Evolutionary conservation across 2,888 invertebrate species (phyloP).

Genomic region (Beris chalybata): DNA sequence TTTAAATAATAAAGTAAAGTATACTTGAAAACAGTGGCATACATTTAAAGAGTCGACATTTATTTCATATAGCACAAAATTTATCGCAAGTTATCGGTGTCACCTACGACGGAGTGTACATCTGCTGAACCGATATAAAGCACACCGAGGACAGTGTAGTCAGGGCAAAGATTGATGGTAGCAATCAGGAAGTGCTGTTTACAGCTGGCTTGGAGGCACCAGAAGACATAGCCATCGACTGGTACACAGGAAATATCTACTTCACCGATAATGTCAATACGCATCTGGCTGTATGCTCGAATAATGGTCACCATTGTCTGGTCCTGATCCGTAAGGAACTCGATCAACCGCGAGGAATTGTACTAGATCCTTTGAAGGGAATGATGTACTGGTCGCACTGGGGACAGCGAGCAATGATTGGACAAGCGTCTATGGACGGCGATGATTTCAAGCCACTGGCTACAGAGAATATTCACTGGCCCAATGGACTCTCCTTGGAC

Average conservation of each 20-base stretch:
- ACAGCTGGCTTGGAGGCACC: too few species aligned
- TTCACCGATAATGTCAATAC: too few species aligned
- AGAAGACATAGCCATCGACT: too few species aligned
- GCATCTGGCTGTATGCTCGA: constrained; percentile 71
- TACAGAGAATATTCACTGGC: constrained; percentile 68
- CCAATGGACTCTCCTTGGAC: constrained; percentile 86
- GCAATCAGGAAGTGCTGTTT: too few species aligned
- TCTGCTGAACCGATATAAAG: too few species aligned
- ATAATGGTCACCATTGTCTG: constrained; percentile 68
- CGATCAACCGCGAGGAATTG: constrained; percentile 70
- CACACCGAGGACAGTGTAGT: too few species aligned
- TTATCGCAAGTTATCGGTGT: too few species aligned
- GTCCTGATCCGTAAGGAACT: constrained; percentile 64
- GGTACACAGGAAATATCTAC: too few species aligned
- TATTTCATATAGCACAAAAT: too few species aligned
- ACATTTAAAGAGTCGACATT: constrained; percentile 60
- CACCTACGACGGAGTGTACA: too few species aligned
- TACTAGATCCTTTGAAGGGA: constrained; percentile 69
- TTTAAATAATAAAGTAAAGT: too few species aligned
- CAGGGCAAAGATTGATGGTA: too few species aligned
- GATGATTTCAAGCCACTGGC: constrained; percentile 64
- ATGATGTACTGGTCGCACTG: constrained; percentile 93
- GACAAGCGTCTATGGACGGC: constrained; percentile 85
- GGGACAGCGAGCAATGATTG: constrained; percentile 74
- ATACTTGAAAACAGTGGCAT: constrained; percentile 67